Evolutionary conservation across 2,888 invertebrate genomes (phyloP), one percentile per base, ranked within the genome.

Genomic region (Lepidochrysops patricia): DNA sequence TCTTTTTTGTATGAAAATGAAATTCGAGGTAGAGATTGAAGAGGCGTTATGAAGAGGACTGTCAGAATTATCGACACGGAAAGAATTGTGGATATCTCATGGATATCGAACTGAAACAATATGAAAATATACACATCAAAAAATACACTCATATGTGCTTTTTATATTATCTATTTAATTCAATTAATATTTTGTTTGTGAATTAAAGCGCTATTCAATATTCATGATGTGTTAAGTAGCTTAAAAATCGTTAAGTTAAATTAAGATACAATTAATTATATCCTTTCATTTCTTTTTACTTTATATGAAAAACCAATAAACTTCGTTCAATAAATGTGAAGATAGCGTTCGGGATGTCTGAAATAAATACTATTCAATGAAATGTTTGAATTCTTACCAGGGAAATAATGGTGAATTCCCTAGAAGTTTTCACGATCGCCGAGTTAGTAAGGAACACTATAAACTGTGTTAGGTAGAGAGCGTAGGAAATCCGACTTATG

Each of bases 401-500:
- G 72, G 90, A 88, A 49, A 84, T 73, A 26, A 91, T 60, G 37
- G 90, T 89, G 74, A 93, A 93, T 75, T 91, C 91, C 13, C 83
- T 84, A 0, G 92, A 82, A 50, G 91, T 91, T 70, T 91, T 91
- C 1, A 90, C 87, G n/a, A 90, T 91, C 52, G 91, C 94, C 23
- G 92, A 90, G 57, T 91, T 91, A 64, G 93, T 92, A 62, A 94
- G 91, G 68, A 92, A 93, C 52, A 94, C 90, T 19, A 92, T 82
- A 70, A 93, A 94, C 73, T 92, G 93, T 32, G 91, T 89, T 32
- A 94, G 83, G 66, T 93, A 94, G 61, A 94, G 81, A 0, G 93
- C 91, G 67, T 93, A 93, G 1, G 93, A 92, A 27, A 94, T 85
- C 43, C 92, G 90, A 67, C 93, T 94, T 64, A 94, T 84, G 61